Evolutionary conservation across 1,140 invertebrate genomes (phyloP), one percentile per base, ranked within the genome.

Genomic region (Papilio polyxenes): DNA sequence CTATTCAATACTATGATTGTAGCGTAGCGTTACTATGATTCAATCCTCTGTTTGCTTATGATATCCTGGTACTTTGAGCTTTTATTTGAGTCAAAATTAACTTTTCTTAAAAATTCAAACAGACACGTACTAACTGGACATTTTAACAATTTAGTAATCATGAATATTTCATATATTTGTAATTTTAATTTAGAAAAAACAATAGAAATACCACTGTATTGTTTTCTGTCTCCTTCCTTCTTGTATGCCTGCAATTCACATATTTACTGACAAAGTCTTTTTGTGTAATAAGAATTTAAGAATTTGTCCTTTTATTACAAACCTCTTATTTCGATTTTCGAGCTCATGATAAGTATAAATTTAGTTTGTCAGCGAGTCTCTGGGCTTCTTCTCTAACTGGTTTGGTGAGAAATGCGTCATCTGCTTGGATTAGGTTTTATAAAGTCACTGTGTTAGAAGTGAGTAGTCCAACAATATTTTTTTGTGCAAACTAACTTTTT

Each of bases 11-110:
- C 9, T 65, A 31, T 5, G 15, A 59, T 65, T 11, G 62, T 65
- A 23, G 8, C 3, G 10, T 59, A 44, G 13, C 13, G 0, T 15
- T 62, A 8, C 20, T 56, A 53, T 79, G 82, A 84, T 86, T 82
- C 83, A 81, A 87, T 84, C 84, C 84, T 31, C 62, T 82, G 37
- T 15, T 59, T 83, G 82, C 85, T 87, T 69, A 82, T 86, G 84
- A 80, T 86, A 78, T 80, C 83, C 84, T 85, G 83, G 82, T 85
- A 83, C 82, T 72, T 31, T 76, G 74, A 83, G 79, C 84, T 85
- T 82, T 85, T 76, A 81, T 80, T 75, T 23, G 48, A 77, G n/a
- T 3, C 3, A 65, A 10, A 5, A 0, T 44, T 65, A 62, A 62
- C 0, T 20, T 31, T 31, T 11, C 4, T n/a, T 65, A 31, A 15